Base-by-base conservation (phyloP, 2,888 invertebrate species). In the Minunthozetes semirufus region DNA sequence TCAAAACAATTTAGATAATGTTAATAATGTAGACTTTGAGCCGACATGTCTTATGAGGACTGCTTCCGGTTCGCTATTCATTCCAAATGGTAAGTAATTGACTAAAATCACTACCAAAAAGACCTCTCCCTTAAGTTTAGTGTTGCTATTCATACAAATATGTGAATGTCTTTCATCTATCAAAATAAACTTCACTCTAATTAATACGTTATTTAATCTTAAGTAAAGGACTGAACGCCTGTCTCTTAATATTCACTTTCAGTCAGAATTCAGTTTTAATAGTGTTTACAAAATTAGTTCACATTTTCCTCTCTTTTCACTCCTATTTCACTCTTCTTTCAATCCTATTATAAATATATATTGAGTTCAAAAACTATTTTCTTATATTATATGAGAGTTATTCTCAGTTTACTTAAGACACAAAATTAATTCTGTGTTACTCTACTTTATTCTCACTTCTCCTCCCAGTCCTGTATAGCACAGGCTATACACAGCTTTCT, bases 51-150 rank as follows among this genome's bases (percentile, higher is more conserved):
- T 93, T 82, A 92, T 93, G 81, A 88, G 93, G 84, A 93, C 93
- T 79, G 92, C 93, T 80, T 93, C 93, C 80, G 93, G 93, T 83
- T 93, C 93, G 86, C 91, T 93, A 83, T 93, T 93, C 87, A 93
- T 93, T 88, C 93, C 93, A 84, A 77, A 76, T 48, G 78, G 78
- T 78, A 70, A 75, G 76, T 76, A 33, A 33, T 33, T 33, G 33
- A 19, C 50, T 13, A 4, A 33, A 33, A 5, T 33, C 4, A 19
- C 50, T 13, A 4, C 8, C 42, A 11, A 42, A 42, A 42, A 4
- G 42, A 13, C 9, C 42, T 13, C 1, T 42, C 13, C 42, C 27
- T 50, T 50, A n/a, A 33, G 33, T 33, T 33, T 13, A 42, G 11
- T 42, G 42, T 42, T 42, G 1, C 42, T 42, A 42, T 42, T 42